phyloP scores from a whole-genome alignment of 1,140 invertebrate genomes.

The Macrocentrus cingulum region DNA sequence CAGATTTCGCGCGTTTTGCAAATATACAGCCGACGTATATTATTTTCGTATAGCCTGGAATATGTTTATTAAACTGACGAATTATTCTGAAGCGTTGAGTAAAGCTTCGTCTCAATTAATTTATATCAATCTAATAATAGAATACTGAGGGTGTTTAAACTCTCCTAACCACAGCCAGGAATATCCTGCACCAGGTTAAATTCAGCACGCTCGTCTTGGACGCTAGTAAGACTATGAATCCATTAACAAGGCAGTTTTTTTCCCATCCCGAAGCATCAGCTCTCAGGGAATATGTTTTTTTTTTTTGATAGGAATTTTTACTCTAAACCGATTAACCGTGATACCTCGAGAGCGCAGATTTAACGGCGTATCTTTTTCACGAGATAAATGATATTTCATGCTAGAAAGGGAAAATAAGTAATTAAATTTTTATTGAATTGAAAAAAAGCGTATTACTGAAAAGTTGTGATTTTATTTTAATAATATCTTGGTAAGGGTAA shows the following conservation, averaged over 20 bases:
- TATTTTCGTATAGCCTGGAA: too few species aligned
- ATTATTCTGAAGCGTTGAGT: too few species aligned
- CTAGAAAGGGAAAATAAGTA: neutral
- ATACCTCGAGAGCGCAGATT: slow-evolving; percentile 2
- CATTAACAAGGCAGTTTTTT: slow-evolving; percentile 35
- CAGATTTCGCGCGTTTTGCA: neutral
- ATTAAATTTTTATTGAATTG: neutral
- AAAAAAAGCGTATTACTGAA: too few species aligned
- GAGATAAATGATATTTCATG: too few species aligned
- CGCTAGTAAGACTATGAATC: slow-evolving; percentile 51
- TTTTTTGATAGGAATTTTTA: slow-evolving; percentile 3
- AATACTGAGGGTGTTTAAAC: slow-evolving; percentile 1
- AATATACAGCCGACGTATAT: neutral
- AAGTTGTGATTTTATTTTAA: too few species aligned
- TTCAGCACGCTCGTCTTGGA: slow-evolving; percentile 39
- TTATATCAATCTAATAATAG: neutral
- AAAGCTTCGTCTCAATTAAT: neutral
- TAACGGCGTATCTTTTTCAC: neutral
- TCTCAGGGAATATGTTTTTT: neutral
- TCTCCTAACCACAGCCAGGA: neutral
- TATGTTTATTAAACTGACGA: too few species aligned
- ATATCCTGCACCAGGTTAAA: slow-evolving; percentile 36
- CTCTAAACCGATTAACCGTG: slow-evolving; percentile 12
- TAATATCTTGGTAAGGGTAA: too few species aligned
- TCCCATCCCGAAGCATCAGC: too few species aligned